These are phyloP conservation scores for Cardiocondyla obscurior DNA, from an alignment of 1,140 invertebrate genomes.

Conservation along the genomic window DNA sequence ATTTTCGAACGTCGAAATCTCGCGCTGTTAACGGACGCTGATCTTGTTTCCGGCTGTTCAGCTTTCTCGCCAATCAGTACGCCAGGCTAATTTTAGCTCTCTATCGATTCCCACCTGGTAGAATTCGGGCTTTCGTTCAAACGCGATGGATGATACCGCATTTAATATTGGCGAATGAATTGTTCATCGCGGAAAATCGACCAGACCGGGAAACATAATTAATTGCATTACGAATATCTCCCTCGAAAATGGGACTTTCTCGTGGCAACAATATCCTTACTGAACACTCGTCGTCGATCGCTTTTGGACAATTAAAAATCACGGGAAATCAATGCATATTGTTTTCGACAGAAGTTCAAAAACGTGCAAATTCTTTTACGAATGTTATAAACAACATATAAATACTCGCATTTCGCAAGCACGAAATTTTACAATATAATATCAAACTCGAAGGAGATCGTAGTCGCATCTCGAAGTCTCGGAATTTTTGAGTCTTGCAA, in stretches of 20 bases:
- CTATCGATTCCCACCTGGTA: conserved; percentile 60
- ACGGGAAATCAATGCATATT: neutral
- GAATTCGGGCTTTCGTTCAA: conserved; percentile 50
- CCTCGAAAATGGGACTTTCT: conserved; percentile 13
- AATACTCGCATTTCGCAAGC: neutral
- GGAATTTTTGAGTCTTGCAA: conserved; percentile 29
- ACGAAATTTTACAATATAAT: neutral
- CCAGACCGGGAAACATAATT: neutral
- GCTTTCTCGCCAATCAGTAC: conserved; percentile 57
- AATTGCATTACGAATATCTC: neutral
- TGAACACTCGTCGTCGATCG: neutral
- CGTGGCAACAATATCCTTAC: neutral
- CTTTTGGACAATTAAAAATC: neutral
- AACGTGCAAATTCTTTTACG: neutral
- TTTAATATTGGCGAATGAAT: conserved; percentile 43
- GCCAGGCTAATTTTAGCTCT: conserved; percentile 59
- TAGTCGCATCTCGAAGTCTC: neutral
- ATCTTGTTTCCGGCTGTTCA: conserved; percentile 56
- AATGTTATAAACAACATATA: neutral
- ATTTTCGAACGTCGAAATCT: conserved; percentile 42
- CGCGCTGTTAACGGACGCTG: conserved; percentile 31
- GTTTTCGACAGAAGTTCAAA: neutral
- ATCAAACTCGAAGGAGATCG: neutral
- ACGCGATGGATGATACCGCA: conserved; percentile 15
- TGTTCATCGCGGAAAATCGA: neutral